Conservation (phyloP, 2,113 vertebrate genomes). For the Hippocampus barbouri region DNA sequence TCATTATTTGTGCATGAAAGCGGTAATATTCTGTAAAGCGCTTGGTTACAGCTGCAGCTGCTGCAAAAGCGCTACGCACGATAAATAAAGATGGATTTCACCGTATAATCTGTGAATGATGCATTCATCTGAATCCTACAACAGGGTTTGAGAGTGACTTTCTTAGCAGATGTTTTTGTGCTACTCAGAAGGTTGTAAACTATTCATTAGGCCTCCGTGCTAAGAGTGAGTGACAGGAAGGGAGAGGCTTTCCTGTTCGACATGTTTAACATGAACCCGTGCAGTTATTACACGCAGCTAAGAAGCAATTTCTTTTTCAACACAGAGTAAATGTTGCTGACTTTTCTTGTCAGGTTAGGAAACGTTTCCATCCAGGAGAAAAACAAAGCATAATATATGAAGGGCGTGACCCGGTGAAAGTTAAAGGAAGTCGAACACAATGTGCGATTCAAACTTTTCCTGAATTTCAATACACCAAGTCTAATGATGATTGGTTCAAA, state of each 20-base stretch:
- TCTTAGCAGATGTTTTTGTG: not conserved
- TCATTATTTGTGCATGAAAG: too few relatives aligned
- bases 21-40: too few relatives aligned
- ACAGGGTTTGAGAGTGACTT: not conserved
- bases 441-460: conserved; percentile 23
- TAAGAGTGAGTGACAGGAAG: not conserved
- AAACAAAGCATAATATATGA: not conserved
- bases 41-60: too few relatives aligned
- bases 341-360: not conserved
- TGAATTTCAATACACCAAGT: not conserved
- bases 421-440: conserved; percentile 21
- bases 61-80: too few relatives aligned
- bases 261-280: not conserved
- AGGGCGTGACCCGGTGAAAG: not conserved
- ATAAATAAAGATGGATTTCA: too few relatives aligned
- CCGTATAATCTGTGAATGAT: too few relatives aligned
- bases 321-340: not conserved
- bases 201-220: not conserved
- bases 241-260: not conserved
- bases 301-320: not conserved
- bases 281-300: not conserved
- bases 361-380: conserved; percentile 43
- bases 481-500: not conserved
- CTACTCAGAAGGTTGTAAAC: not conserved
- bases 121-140: not conserved